Base-by-base conservation (phyloP, 1,140 invertebrate genomes). In the Drosophila tsacasi region DNA sequence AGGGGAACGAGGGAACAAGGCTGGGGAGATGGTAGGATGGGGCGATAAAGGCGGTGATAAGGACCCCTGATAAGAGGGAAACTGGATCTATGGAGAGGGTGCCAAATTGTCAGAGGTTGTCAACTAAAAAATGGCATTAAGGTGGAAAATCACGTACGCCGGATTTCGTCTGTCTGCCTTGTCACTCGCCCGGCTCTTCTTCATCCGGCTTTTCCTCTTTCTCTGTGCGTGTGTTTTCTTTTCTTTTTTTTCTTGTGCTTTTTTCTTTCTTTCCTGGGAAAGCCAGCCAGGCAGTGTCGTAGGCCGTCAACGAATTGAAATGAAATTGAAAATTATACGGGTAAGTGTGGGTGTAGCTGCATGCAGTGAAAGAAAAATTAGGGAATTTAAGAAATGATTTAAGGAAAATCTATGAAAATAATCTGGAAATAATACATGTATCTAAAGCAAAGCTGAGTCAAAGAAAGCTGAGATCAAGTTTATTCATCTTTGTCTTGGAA, bases 91-190 rank as follows among this genome's bases (percentile, higher is more conserved):
- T 46, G 78, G 67, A 67, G 76, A 62, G 83, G 68, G 79, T 81
- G 79, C 76, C 79, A 87, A 87, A 86, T 86, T 83, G 79, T 86
- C 83, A 86, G 76, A 86, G 69, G 62, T 79, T 85, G 83, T 86
- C 79, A 86, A 79, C 79, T 72, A 79, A 79, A 85, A 81, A 80
- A 69, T 73, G 76, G 83, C 83, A 86, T 86, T 86, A 86, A 87
- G 83, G 83, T 81, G 77, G 83, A 82, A 86, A 86, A 86, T 86
- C 83, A 87, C 83, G 83, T 86, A 86, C 83, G 79, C 83, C 83
- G 83, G 83, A 87, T 86, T 86, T 82, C 79, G 69, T 46, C 61
- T 79, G 67, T 73, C 69, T 61, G 44, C 54, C 46, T 19, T 27
- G 62, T 40, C 62, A 17, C 46, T 52, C 27, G 21, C 64, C 67